Percentiles rank a stretch among this genome's conserved stretches.
These are phyloP conservation scores for Siphlonurus alternatus DNA, from an alignment of 2,888 invertebrate genomes.

Conservation along the genomic window DNA sequence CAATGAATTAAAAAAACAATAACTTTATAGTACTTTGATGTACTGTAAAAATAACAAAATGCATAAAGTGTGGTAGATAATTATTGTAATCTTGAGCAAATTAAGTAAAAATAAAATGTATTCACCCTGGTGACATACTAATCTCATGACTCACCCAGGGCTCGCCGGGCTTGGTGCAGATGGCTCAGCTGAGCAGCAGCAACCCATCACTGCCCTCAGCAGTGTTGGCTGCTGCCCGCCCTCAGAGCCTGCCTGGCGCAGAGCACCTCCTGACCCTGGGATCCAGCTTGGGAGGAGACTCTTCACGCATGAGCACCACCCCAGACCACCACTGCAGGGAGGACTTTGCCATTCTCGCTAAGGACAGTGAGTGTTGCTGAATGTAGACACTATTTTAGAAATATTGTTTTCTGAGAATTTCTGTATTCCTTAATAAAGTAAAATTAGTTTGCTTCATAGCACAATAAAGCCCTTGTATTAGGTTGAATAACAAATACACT, in stretches of 20 bases:
- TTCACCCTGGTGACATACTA: too few relatives aligned
- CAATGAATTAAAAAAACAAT: too few relatives aligned
- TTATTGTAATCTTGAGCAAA: too few relatives aligned
- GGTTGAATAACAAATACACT: background rate
- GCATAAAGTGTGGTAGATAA: too few relatives aligned
- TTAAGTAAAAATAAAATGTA: too few relatives aligned
- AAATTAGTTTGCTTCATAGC: too few relatives aligned
- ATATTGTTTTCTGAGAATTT: too few relatives aligned
- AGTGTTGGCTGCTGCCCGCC: slow-evolving; percentile 26
- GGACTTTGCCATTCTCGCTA: slow-evolving; percentile 49
- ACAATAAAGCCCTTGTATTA: background rate
- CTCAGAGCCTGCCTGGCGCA: slow-evolving; percentile 37
- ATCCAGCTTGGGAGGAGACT: slow-evolving; percentile 9
- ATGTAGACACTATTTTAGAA: background rate
- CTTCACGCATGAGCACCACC: slow-evolving; percentile 8
- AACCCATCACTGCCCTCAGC: slow-evolving; percentile 21
- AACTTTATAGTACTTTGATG: too few relatives aligned
- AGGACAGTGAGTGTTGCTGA: slow-evolving; percentile 36
- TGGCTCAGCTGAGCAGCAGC: slow-evolving; percentile 17
- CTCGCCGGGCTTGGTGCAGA: slow-evolving; percentile 21
- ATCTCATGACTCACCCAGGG: too few relatives aligned
- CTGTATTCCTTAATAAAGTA: too few relatives aligned
- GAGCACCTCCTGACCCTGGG: slow-evolving; percentile 26
- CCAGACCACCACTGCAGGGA: slow-evolving; percentile 34
- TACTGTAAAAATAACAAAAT: too few relatives aligned